Conservation (phyloP, 2,113 vertebrate genomes). For the Coptodon bakossiorum region DNA sequence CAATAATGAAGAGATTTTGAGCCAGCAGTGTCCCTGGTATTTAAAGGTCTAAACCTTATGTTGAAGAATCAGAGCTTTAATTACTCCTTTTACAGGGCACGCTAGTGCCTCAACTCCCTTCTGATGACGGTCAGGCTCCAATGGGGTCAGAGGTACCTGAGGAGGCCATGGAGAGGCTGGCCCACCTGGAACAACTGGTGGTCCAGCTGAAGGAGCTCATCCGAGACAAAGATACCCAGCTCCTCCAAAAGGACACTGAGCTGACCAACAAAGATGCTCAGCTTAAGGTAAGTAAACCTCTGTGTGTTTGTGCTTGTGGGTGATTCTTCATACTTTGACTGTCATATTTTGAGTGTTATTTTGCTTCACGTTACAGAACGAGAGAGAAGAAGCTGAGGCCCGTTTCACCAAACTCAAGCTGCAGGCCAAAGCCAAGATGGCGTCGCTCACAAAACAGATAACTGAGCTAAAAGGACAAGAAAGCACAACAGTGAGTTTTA, state of each 20-base stretch:
- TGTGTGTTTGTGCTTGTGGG: not conserved
- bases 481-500: constrained; percentile 27
- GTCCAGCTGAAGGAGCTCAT: constrained; percentile 85
- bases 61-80: not conserved
- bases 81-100: constrained; percentile 50
- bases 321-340: not conserved
- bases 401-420: constrained; percentile 90
- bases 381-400: constrained; percentile 79
- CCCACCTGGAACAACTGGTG: constrained; percentile 82
- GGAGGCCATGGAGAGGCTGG: constrained; percentile 77
- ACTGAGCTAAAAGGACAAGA: constrained; percentile 78
- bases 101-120: constrained; percentile 52
- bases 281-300: constrained; percentile 72
- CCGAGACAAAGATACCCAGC: constrained; percentile 80
- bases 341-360: not conserved
- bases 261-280: constrained; percentile 75
- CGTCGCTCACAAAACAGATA: constrained; percentile 83
- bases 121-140: constrained; percentile 20
- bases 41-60: not conserved
- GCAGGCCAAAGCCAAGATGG: constrained; percentile 88
- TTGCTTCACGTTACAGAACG: constrained; percentile 68
- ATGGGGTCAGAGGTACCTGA: constrained; percentile 56
- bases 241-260: constrained; percentile 75
- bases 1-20: not conserved
- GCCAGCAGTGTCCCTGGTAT: not conserved